phyloP scores from a whole-genome alignment of 2,113 vertebrate genomes.

The Chlamydotis undulata region DNA sequence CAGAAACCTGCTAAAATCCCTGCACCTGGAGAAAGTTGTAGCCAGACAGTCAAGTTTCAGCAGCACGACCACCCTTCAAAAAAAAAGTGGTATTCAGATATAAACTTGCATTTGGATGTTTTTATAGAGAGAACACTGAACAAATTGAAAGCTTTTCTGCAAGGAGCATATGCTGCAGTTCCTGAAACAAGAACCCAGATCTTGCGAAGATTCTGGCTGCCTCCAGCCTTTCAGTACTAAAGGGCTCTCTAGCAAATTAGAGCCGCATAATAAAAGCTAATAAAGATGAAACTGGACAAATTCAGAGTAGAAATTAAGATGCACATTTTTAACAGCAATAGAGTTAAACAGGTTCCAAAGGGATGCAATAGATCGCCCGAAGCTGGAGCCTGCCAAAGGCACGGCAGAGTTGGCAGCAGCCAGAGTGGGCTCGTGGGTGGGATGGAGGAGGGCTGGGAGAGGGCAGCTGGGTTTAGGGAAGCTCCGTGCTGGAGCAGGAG shows the following conservation, averaged over 20 bases:
- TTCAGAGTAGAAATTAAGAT: conserved; percentile 18
- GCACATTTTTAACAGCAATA: background rate
- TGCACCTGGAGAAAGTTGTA: background rate
- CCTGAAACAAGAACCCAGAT: background rate
- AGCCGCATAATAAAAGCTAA: conserved; percentile 11
- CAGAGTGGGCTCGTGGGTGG: rapidly evolving
- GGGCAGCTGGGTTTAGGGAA: background rate
- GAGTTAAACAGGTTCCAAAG: background rate
- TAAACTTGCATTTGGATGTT: background rate
- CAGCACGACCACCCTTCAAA: background rate
- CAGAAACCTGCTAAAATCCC: background rate
- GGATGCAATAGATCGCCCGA: background rate
- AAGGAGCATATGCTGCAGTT: conserved; percentile 9
- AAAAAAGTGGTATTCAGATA: background rate
- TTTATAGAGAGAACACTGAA: background rate
- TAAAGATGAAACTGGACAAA: conserved; percentile 46
- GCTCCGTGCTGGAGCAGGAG: background rate
- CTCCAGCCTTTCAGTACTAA: conserved; percentile 33
- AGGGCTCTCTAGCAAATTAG: conserved; percentile 28
- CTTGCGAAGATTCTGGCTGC: background rate
- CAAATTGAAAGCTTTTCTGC: background rate
- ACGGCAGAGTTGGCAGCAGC: rapidly evolving
- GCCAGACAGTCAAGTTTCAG: background rate
- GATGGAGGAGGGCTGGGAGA: background rate
- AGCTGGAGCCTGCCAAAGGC: rapidly evolving